Base-by-base conservation (phyloP, 37 sponge, comb jelly and placozoan species). In the Agelas oroides region DNA sequence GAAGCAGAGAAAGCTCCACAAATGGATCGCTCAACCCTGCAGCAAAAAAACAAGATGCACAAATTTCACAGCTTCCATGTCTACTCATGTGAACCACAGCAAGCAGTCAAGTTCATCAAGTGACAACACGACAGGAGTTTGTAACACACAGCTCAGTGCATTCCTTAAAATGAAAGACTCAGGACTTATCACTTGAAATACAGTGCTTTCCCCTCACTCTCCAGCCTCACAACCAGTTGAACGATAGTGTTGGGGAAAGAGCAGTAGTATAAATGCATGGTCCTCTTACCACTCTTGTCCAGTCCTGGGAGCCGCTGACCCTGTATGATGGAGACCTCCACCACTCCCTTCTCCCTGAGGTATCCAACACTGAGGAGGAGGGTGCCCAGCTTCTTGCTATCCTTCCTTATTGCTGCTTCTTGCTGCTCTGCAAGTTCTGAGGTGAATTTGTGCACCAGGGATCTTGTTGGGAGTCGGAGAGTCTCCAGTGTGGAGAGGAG, bases 21-120 rank as follows among this genome's bases (percentile, higher is more conserved):
- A 56, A 88, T 13, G 89, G 89, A 58, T 88, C 89, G 70, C 89
- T 88, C 20, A 37, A 59, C 27, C 87, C 87, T 87, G 28, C 15
- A 84, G n/a, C n/a, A n/a, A n/a, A n/a, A n/a, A n/a, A n/a, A n/a
- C n/a, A 30, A 13, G 23, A 56, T 17, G 38, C 13, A 55, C 8
- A 13, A 21, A 52, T 79, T n/a, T n/a, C n/a, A n/a, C n/a, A n/a
- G n/a, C n/a, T n/a, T n/a, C n/a, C n/a, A n/a, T n/a, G n/a, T n/a
- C n/a, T n/a, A n/a, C n/a, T n/a, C n/a, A n/a, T n/a, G n/a, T n/a
- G n/a, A n/a, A n/a, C n/a, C n/a, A n/a, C n/a, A n/a, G n/a, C n/a
- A n/a, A n/a, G n/a, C n/a, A n/a, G n/a, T n/a, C n/a, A n/a, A n/a
- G n/a, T n/a, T n/a, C n/a, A n/a, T n/a, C n/a, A n/a, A n/a, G n/a